phyloP scores from a whole-genome alignment of 1,140 invertebrate species.

The Spodoptera frugiperda region DNA sequence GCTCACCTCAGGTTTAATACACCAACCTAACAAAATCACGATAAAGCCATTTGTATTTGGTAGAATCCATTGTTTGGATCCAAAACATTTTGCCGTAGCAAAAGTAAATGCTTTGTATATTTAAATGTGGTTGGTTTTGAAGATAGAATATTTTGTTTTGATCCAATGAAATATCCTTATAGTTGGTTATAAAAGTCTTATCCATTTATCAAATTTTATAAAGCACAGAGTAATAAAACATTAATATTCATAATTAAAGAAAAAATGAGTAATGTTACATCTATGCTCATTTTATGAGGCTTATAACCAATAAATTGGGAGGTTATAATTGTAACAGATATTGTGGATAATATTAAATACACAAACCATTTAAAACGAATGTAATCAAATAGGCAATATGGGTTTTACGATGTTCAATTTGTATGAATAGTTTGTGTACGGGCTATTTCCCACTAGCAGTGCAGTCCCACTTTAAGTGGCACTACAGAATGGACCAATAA shows the following conservation, averaged over 20 bases:
- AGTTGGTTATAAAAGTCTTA: not conserved
- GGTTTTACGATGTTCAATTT: slow-evolving; percentile 44
- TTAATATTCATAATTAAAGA: slow-evolving; percentile 44
- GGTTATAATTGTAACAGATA: slow-evolving; percentile 41
- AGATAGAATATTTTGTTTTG: not conserved
- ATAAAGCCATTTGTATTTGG: slow-evolving; percentile 45
- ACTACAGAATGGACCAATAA: slow-evolving; percentile 57
- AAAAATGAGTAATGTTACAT: slow-evolving; percentile 38
- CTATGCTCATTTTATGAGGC: slow-evolving; percentile 28
- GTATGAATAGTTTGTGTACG: slow-evolving; percentile 23
- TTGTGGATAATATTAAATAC: slow-evolving; percentile 47
- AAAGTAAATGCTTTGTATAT: slow-evolving; percentile 20
- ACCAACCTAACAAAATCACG: slow-evolving; percentile 42
- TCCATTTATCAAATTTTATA: slow-evolving; percentile 11
- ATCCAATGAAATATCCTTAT: no score
- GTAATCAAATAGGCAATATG: slow-evolving; percentile 49
- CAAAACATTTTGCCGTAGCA: slow-evolving; percentile 56
- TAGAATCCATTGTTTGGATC: slow-evolving; percentile 41
- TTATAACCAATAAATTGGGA: slow-evolving; percentile 26
- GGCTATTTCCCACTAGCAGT: slow-evolving; percentile 64
- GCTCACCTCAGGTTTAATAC: slow-evolving; percentile 60
- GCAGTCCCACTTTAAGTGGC: slow-evolving; percentile 57
- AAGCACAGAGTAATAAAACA: slow-evolving; percentile 18
- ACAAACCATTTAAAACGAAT: slow-evolving; percentile 47
- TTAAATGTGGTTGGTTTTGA: slow-evolving; percentile 7